Percentiles rank a stretch among this genome's conserved stretches.
These are phyloP conservation scores for Dendrophyllia cribrosa DNA, from an alignment of 64 coral and sea anemone species.

Conservation along the genomic window DNA sequence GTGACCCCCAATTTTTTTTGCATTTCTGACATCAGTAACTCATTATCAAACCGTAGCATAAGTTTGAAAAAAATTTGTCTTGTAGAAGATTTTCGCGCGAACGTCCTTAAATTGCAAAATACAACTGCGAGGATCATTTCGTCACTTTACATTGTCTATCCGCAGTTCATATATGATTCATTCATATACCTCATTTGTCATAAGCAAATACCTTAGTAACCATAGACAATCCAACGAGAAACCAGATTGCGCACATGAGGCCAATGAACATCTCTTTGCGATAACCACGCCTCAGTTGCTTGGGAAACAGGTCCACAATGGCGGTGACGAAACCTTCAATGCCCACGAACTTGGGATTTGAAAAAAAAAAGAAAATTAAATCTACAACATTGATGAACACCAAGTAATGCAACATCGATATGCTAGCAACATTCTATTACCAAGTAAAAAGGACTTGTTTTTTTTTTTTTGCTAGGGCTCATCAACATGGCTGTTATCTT, in stretches of 20 bases:
- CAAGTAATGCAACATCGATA: background rate
- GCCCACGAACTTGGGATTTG: constrained; percentile 64
- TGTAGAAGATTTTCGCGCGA: too few species aligned
- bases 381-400: background rate
- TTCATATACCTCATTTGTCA: background rate
- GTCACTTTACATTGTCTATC: too few species aligned
- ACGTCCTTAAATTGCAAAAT: too few species aligned
- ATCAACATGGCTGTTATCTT: too few species aligned
- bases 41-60: too few species aligned
- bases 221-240: constrained; percentile 66
- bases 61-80: too few species aligned
- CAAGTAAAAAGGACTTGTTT: too few species aligned
- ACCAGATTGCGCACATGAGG: constrained; percentile 46
- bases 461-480: too few species aligned
- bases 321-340: constrained; percentile 78
- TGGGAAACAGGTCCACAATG: constrained; percentile 69
- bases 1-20: too few species aligned
- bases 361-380: background rate
- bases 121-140: too few species aligned
- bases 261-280: constrained; percentile 84
- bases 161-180: too few species aligned
- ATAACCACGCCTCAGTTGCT: constrained; percentile 71
- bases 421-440: background rate
- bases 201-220: constrained; percentile 49
- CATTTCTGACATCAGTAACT: too few species aligned